These are phyloP conservation scores for Petrolisthes manimaculis DNA, from an alignment of 2,888 invertebrate genomes.

Conservation along the genomic window DNA sequence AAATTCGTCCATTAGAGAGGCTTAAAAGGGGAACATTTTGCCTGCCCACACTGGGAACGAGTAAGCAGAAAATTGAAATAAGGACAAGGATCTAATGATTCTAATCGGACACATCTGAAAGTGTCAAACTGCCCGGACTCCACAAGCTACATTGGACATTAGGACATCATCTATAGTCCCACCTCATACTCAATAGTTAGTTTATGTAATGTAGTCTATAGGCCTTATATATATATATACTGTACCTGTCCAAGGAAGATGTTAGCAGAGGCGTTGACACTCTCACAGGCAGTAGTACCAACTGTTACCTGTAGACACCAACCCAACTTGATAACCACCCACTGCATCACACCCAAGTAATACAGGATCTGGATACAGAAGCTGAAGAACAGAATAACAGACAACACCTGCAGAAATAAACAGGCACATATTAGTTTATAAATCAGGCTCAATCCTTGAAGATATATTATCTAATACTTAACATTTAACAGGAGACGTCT, in stretches of 20 bases:
- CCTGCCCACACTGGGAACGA: too few species aligned
- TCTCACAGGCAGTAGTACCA: constrained; percentile 94
- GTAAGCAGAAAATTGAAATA: too few species aligned
- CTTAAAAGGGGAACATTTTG: too few species aligned
- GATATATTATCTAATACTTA: neutral
- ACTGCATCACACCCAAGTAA: constrained; percentile 90
- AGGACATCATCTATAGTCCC: too few species aligned
- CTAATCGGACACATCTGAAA: too few species aligned
- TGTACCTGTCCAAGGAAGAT: constrained; percentile 92
- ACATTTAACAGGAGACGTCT: neutral
- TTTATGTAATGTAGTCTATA: neutral
- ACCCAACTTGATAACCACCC: constrained; percentile 84
- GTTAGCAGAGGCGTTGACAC: constrained; percentile 91
- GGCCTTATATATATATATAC: neutral
- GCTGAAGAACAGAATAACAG: constrained; percentile 94
- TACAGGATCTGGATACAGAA: constrained; percentile 90
- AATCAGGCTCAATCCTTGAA: neutral
- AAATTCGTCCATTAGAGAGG: too few species aligned
- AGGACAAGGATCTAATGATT: too few species aligned
- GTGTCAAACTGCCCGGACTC: too few species aligned
- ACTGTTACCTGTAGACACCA: constrained; percentile 80
- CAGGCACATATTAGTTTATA: neutral
- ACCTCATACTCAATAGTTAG: neutral
- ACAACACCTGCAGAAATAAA: constrained; percentile 76
- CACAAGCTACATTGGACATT: too few species aligned